Evolutionary conservation across 2,113 vertebrate species (phyloP).

Genomic region (Leuciscus idus): DNA sequence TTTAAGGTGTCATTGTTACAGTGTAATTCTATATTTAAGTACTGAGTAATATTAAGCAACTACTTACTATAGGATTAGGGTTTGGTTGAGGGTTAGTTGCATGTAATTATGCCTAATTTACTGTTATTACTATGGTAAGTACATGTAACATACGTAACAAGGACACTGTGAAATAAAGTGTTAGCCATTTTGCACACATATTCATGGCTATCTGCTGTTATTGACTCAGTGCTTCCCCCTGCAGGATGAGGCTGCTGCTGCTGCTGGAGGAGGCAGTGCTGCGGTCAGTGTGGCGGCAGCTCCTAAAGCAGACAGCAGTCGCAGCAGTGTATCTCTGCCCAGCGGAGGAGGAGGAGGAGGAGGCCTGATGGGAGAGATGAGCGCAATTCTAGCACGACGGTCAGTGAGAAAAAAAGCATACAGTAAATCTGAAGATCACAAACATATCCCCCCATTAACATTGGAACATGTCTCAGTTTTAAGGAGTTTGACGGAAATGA

Average conservation of each 20-base stretch:
- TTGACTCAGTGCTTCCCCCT: constrained; percentile 62
- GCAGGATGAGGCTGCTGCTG: constrained; percentile 78
- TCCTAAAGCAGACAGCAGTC: constrained; percentile 75
- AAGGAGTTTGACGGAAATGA: not conserved
- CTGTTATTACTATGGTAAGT: no score
- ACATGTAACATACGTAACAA: no score
- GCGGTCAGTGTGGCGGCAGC: constrained; percentile 47
- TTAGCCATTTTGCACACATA: no score
- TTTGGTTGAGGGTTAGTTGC: no score
- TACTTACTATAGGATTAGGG: no score
- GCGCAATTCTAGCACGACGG: constrained; percentile 88
- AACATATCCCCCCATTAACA: not conserved
- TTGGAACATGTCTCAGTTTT: not conserved
- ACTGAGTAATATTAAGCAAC: no score
- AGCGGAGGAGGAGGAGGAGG: constrained; percentile 76
- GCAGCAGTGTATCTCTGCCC: constrained; percentile 72
- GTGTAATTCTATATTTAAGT: no score
- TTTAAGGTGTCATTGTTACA: no score
- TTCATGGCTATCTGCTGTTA: not conserved
- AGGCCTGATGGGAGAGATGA: constrained; percentile 92
- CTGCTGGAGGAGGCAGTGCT: constrained; percentile 64
- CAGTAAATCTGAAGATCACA: not conserved
- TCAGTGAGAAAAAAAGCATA: constrained; percentile 60
- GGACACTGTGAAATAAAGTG: no score
- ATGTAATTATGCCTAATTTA: no score